Base-by-base conservation (phyloP, 2,113 vertebrate species). In the Cryptotis parvus region DNA sequence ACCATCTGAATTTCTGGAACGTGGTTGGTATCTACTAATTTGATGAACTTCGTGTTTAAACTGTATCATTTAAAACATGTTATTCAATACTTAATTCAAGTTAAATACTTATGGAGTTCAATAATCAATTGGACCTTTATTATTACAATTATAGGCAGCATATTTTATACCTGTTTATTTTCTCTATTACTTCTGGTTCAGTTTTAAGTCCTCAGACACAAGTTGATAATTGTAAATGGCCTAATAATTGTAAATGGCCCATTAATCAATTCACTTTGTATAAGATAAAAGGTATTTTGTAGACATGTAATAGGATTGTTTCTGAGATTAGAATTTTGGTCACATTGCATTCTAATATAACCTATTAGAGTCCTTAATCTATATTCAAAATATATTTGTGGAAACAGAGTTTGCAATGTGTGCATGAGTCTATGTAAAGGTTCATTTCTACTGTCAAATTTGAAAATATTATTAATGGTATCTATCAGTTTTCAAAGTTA, bases 401-500 rank as follows among this genome's bases (percentile, higher is more conserved):
- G 31, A 73, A 73, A 8, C 72, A 18, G 85, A 79, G 3, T 96
- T 43, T 87, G 4, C 26, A 76, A 5, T 84, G 4, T 29, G 14
- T 61, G 3, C 7, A n/a, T 78, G 22, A 49, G 9, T 69, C 20
- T 78, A 78, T 68, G 29, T 22, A 52, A n/a, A 84, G 20, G 1
- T 82, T 1, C 72, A 45, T 65, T 91, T 55, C 66, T n/a, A 69
- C 31, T 69, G 14, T 74, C 16, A 80, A 5, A 29, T 74, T 68
- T 63, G 79, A 45, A 83, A 90, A 68, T 81, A 58, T 49, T 75
- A 81, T n/a, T 75, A 43, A 73, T 88, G 84, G 20, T 87, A 69
- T 90, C 16, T 68, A 80, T 39, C 6, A 18, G 79, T 39, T 84
- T 85, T 45, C 61, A 96, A 92, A 76, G 16, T 63, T 55, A 92